These are phyloP conservation scores for Steinernema scapterisci DNA, from an alignment of 2,888 invertebrate species.

Conservation along the genomic window DNA sequence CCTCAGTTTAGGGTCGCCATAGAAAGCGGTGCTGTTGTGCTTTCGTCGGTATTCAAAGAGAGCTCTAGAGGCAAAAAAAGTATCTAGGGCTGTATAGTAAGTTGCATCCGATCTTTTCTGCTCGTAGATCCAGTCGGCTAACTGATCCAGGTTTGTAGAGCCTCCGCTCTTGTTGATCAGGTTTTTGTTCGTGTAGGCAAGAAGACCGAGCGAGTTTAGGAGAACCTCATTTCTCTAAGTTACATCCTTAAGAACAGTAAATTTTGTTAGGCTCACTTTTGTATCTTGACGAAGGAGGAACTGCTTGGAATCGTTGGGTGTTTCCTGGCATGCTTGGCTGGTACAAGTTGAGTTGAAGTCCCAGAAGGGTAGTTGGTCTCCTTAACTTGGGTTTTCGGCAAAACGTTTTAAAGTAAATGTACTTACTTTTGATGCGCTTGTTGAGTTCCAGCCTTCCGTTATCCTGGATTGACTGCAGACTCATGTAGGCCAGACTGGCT, in stretches of 20 bases:
- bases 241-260: background rate
- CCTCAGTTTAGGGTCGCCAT: background rate
- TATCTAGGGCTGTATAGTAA: conserved; percentile 58
- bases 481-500: background rate
- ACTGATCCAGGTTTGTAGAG: conserved; percentile 55
- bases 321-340: background rate
- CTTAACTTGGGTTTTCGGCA: too few species aligned
- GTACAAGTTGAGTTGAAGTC: background rate
- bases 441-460: background rate
- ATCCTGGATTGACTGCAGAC: background rate
- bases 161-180: background rate
- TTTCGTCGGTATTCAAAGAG: conserved; percentile 52
- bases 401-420: too few species aligned
- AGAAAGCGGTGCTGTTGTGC: conserved; percentile 1
- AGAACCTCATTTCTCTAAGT: conserved; percentile 51
- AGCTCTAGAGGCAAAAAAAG: conserved; percentile 58
- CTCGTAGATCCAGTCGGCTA: conserved; percentile 64
- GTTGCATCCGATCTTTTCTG: conserved; percentile 53
- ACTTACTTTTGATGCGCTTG: background rate
- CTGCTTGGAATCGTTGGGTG: background rate
- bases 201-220: conserved; percentile 50
- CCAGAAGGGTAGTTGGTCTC: background rate
- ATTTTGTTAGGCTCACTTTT: background rate
- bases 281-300: background rate
- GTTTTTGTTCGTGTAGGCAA: conserved; percentile 34